These are phyloP conservation scores for Linnaemya tessellans DNA, from an alignment of 2,888 invertebrate species.

Conservation along the genomic window DNA sequence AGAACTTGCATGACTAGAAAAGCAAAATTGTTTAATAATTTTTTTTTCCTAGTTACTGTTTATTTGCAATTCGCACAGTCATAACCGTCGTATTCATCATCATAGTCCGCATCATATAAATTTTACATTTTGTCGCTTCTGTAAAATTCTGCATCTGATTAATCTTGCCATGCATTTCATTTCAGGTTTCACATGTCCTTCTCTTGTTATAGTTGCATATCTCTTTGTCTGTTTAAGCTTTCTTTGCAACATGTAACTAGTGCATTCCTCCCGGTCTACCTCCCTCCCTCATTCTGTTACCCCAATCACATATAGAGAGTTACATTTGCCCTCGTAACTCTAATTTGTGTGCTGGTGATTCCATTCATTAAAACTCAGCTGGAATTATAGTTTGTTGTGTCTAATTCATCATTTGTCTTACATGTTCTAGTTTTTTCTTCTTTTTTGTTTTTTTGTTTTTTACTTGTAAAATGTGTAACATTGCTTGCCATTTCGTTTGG, in stretches of 20 bases:
- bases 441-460: background rate
- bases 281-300: too few relatives aligned
- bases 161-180: background rate
- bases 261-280: too few relatives aligned
- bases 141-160: background rate
- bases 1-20: too few relatives aligned
- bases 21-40: too few relatives aligned
- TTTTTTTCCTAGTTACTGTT: too few relatives aligned
- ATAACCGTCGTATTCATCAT: background rate
- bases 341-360: too few relatives aligned
- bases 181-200: background rate
- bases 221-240: background rate
- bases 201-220: background rate
- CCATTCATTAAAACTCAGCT: conserved; percentile 49
- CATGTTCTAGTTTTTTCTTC: background rate
- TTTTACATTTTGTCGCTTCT: background rate
- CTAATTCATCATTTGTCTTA: conserved; percentile 66
- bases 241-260: background rate
- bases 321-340: too few relatives aligned
- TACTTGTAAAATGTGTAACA: background rate
- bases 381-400: conserved; percentile 50
- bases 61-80: conserved; percentile 14
- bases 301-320: too few relatives aligned
- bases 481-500: conserved; percentile 31
- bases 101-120: background rate